phyloP scores from a whole-genome alignment of 2,113 vertebrate species.

The Mormoops blainvillei region DNA sequence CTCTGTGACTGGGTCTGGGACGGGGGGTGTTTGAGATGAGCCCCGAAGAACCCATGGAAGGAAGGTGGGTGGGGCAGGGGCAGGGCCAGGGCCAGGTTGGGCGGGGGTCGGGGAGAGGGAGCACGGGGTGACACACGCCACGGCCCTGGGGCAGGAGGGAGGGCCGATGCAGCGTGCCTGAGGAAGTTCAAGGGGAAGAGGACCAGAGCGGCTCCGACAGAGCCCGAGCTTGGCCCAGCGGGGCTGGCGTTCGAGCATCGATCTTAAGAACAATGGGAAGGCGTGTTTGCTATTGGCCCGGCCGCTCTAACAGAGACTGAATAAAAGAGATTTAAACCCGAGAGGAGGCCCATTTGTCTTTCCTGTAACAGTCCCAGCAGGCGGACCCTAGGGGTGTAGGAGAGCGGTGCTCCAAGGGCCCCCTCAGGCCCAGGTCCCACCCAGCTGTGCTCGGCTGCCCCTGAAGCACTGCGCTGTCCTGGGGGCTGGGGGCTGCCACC shows the following conservation, averaged over 20 bases:
- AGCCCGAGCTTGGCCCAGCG: too few relatives aligned
- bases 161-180: background rate
- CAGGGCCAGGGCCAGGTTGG: too few relatives aligned
- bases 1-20: background rate
- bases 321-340: fast-evolving
- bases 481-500: background rate
- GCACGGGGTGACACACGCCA: too few relatives aligned
- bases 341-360: background rate
- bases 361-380: background rate
- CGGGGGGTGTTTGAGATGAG: background rate
- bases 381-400: fast-evolving
- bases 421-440: background rate
- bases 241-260: background rate
- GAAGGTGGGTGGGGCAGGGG: background rate
- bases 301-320: background rate
- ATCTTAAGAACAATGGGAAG: background rate
- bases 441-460: background rate
- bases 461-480: fast-evolving
- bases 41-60: background rate
- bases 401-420: background rate
- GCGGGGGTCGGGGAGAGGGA: background rate
- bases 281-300: fast-evolving
- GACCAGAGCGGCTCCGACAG: background rate
- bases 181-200: background rate
- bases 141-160: background rate